Evolutionary conservation across 2,113 vertebrate genomes (phyloP), one percentile per base, ranked within the genome.

Genomic region (Synchiropus splendidus): DNA sequence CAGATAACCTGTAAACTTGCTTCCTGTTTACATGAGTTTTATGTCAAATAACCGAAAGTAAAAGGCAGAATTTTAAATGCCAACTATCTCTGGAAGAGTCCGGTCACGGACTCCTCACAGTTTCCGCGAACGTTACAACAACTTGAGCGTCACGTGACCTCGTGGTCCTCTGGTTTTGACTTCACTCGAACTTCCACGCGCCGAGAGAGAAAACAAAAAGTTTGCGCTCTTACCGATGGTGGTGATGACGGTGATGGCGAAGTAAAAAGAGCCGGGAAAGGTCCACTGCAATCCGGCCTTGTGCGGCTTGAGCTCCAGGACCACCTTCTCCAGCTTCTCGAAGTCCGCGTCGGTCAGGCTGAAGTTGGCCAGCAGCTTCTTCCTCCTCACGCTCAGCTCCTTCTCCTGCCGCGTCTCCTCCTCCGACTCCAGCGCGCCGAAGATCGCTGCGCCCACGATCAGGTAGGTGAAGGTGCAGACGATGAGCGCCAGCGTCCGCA

Each of bases 191-290:
- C 4, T 27, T 27, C 4, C 21, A 8, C 21, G 6, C 2, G 2
- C 10, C 6, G 2, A 16, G 6, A 9, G 4, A 47, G 36, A 9
- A 11, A 48, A 13, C 30, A 42, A 41, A 18, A 42, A 14, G 9
- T 8, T 6, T 12, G 36, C 12, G 27, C 12, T 39, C 83, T 75
- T 87, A 97, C 92, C 92, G 78, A 97, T 97, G 16, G 92, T 97
- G 16, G 92, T 97, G 80, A 97, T 94, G 72, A 97, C 92, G 49
- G 92, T 95, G 84, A 97, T 95, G 78, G 92, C 92, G 82, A 97
- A 97, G 77, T 97, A 97, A 77, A 97, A 95, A 33, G 92, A 94
- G 14, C 92, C 92, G 36, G 92, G 87, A 81, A 95, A 94, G 66
- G 76, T 83, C 92, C 92, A 95, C 87, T 95, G 92, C 62, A 93